phyloP scores from a whole-genome alignment of 23 tunicate species.

The Aplidium turbinatum region DNA sequence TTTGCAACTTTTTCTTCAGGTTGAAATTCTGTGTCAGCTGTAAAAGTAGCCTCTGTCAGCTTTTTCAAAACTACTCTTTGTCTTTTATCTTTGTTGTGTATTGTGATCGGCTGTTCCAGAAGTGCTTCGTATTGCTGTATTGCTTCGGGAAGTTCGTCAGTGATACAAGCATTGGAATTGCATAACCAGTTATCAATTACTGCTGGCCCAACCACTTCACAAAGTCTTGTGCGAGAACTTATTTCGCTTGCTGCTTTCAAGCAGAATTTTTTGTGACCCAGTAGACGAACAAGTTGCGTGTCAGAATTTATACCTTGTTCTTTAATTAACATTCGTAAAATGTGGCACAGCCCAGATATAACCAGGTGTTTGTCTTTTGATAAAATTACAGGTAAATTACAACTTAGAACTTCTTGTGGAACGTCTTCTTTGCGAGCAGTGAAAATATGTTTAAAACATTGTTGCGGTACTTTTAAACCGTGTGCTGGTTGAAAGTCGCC shows the following conservation, averaged over 20 bases:
- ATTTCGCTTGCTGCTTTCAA: slow-evolving; percentile 80
- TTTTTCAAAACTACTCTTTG: slow-evolving; percentile 73
- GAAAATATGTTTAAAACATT: slow-evolving; percentile 20
- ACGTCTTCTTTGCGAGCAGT: not conserved
- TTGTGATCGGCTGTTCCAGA: slow-evolving; percentile 68
- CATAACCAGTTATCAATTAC: slow-evolving; percentile 37
- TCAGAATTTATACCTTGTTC: not conserved
- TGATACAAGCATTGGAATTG: not conserved
- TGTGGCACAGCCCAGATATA: slow-evolving; percentile 72
- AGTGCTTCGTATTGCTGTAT: slow-evolving; percentile 45
- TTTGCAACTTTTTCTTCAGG: slow-evolving; percentile 21
- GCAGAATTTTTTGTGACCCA: slow-evolving; percentile 82
- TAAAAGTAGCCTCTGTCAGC: slow-evolving; percentile 5
- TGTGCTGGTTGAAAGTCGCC: not conserved
- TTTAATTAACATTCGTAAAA: slow-evolving; percentile 60
- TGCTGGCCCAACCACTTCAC: slow-evolving; percentile 65
- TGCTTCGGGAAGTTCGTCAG: slow-evolving; percentile 36
- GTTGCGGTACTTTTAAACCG: slow-evolving; percentile 23
- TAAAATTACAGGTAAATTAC: slow-evolving; percentile 54
- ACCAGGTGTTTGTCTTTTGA: slow-evolving; percentile 36
- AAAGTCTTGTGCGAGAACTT: slow-evolving; percentile 68
- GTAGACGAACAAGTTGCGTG: not conserved
- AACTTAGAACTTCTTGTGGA: slow-evolving; percentile 27
- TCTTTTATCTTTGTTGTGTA: slow-evolving; percentile 92
- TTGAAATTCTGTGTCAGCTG: not conserved